Conservation (phyloP, 2,888 invertebrate genomes). For the Apamea anceps region DNA sequence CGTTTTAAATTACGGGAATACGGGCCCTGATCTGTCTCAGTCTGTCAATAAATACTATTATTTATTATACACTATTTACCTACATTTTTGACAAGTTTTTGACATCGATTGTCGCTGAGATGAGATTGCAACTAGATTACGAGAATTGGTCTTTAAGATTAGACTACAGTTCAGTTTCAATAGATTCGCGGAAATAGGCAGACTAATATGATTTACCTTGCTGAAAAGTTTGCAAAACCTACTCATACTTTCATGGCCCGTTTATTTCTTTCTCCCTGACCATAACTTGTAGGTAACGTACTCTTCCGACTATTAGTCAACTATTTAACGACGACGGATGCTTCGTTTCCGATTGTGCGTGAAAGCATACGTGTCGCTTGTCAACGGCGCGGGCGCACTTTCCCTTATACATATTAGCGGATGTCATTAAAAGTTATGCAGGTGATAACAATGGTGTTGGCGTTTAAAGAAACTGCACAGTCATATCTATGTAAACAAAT, state of each 20-base stretch:
- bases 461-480: constrained; percentile 11
- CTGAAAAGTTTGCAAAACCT: not conserved
- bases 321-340: constrained; percentile 31
- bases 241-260: not conserved
- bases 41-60: too few species aligned
- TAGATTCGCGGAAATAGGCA: not conserved
- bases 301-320: constrained; percentile 38
- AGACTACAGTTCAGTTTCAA: too few species aligned
- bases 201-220: not conserved
- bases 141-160: too few species aligned
- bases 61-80: too few species aligned
- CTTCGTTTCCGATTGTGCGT: constrained; percentile 50
- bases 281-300: not conserved
- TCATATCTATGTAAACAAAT: not conserved
- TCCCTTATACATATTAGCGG: constrained; percentile 53
- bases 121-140: too few species aligned
- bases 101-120: too few species aligned
- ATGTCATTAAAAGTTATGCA: constrained; percentile 51
- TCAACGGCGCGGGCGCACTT: constrained; percentile 42
- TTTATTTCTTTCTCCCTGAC: not conserved
- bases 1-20: too few species aligned
- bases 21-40: too few species aligned
- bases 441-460: constrained; percentile 37
- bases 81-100: too few species aligned
- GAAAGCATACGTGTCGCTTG: constrained; percentile 42